These are phyloP conservation scores for Linepithema humile DNA, from an alignment of 1,140 invertebrate species.

Conservation along the genomic window DNA sequence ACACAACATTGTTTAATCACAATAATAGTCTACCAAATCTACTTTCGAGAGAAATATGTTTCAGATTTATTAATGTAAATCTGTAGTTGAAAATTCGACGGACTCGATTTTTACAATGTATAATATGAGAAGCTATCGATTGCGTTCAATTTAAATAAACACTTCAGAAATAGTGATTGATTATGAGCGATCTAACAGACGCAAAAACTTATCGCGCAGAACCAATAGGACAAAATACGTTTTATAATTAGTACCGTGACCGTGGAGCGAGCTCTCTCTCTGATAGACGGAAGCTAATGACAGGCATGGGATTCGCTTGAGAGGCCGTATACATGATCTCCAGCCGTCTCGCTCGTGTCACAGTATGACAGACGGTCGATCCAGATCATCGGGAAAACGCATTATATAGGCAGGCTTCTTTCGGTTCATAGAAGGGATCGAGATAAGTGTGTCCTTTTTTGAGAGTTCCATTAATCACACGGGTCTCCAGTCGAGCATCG, in stretches of 20 bases:
- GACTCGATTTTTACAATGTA: background rate
- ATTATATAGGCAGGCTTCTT: conserved; percentile 55
- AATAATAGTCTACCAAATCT: background rate
- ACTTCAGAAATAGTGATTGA: conserved; percentile 28
- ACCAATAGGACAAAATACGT: background rate
- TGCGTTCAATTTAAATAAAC: background rate
- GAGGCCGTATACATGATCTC: conserved; percentile 24
- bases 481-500: conserved; percentile 60
- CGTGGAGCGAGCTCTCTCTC: background rate
- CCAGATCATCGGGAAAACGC: conserved; percentile 59
- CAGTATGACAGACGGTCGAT: conserved; percentile 48
- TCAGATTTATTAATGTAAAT: conserved; percentile 4
- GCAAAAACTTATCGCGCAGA: conserved; percentile 24
- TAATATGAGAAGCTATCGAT: conserved; percentile 2
- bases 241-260: conserved; percentile 45
- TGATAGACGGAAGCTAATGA: conserved; percentile 45
- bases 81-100: background rate
- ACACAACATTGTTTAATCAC: background rate
- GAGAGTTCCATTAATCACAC: conserved; percentile 67
- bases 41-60: background rate
- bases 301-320: conserved; percentile 39
- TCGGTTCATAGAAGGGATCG: conserved; percentile 44
- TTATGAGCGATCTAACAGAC: background rate
- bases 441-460: conserved; percentile 59
- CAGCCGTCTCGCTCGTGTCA: conserved; percentile 21